These are phyloP conservation scores for Streptopelia turtur DNA, from an alignment of 2,797 vertebrate genomes.

Conservation along the genomic window DNA sequence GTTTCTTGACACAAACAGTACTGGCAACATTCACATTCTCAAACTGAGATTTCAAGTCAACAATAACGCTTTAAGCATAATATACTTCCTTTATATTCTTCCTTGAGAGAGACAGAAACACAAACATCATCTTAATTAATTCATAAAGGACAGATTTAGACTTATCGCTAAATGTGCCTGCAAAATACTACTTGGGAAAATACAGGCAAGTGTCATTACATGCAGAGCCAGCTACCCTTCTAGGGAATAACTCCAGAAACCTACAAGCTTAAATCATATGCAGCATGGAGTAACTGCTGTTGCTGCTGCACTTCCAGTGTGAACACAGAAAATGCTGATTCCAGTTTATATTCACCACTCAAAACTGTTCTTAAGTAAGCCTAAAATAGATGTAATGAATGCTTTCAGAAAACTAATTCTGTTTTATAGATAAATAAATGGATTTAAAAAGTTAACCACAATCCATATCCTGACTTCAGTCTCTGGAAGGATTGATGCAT, in stretches of 20 bases:
- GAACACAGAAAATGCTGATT: constrained; percentile 6
- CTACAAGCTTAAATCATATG: constrained; percentile 27
- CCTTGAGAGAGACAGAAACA: constrained; percentile 28
- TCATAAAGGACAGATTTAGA: constrained; percentile 61
- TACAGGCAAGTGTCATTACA: constrained; percentile 10
- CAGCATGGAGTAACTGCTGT: background rate
- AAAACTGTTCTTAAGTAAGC: constrained; percentile 59
- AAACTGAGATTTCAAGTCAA: background rate
- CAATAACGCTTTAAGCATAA: background rate
- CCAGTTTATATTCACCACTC: constrained; percentile 34
- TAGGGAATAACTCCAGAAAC: constrained; percentile 35
- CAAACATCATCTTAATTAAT: constrained; percentile 63
- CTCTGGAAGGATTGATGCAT: background rate
- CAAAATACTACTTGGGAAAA: constrained; percentile 53
- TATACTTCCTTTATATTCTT: constrained; percentile 56
- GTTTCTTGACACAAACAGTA: background rate
- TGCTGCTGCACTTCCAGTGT: constrained; percentile 10
- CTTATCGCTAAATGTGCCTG: constrained; percentile 25
- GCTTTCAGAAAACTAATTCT: constrained; percentile 23
- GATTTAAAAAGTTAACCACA: background rate
- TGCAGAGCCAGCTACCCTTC: constrained; percentile 24
- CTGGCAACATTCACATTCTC: background rate
- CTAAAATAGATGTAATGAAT: constrained; percentile 60
- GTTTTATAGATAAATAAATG: background rate
- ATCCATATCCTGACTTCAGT: background rate